Base-by-base conservation (phyloP, 2,797 vertebrate genomes). In the Thaleichthys pacificus region DNA sequence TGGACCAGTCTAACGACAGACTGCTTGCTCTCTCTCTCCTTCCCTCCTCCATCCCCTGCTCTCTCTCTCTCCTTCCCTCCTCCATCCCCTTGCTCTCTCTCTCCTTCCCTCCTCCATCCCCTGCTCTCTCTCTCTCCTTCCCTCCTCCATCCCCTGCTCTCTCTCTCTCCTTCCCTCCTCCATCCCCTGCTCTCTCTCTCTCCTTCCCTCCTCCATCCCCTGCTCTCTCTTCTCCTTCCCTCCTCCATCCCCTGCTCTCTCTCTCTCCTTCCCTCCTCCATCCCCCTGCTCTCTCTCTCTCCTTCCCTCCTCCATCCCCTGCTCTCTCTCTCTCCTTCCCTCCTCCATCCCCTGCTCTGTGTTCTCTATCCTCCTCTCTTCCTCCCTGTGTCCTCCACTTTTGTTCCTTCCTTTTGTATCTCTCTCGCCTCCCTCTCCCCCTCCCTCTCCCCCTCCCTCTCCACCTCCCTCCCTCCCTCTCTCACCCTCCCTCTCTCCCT, bases 221-320 rank as follows among this genome's bases (percentile, higher is more conserved):
- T 62, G 15, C 56, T 66, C 74, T 73, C 75, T 66, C 61, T 57
- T 72, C 56, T 49, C 61, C 19, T 54, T 64, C 73, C 71, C 72
- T 68, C 61, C 54, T 28, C n/a, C n/a, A n/a, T n/a, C n/a, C 54
- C 66, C n/a, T 5, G 8, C 8, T 47, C 58, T 24, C 57, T 58
- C 24, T 47, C 61, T 51, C 47, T 64, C 0, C 26, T 38, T 64
- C 60, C 17, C 61, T 61, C 1, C 24, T 30, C 24, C n/a, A n/a
- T n/a, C n/a, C 64, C 54, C 28, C 2, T 28, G 2, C 28, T 28
- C 28, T 14, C 22, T 78, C 58, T 49, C 61, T 61, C 70, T 65
- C 70, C 72, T 80, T 81, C 74, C 61, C 79, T 84, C 80, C 62
- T 49, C 60, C 60, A n/a, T n/a, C 61, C 60, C 58, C 61, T 68